Percentiles rank a stretch among this genome's conserved stretches.
These are phyloP conservation scores for Ectobius pallidus DNA, from an alignment of 2,888 invertebrate genomes.

Conservation along the genomic window DNA sequence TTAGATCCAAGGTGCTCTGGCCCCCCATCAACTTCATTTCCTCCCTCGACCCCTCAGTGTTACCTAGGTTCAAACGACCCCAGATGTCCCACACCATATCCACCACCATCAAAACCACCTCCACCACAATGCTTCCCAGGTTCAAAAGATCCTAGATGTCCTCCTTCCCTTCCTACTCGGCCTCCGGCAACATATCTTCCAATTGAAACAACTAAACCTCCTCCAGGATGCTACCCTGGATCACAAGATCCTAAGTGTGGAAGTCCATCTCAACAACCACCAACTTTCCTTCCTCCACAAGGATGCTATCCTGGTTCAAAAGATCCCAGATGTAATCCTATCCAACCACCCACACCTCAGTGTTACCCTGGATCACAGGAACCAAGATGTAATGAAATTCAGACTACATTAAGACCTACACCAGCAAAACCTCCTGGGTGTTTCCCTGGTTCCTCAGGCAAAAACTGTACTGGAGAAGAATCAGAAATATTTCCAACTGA, in stretches of 20 bases:
- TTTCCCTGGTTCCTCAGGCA: conserved; percentile 49
- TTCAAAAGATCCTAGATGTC: conserved; percentile 50
- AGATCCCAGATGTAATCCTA: conserved; percentile 41
- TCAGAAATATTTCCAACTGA: conserved; percentile 13
- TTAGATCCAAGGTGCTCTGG: conserved; percentile 49
- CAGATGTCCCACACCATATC: conserved; percentile 46
- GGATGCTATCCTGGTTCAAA: conserved; percentile 34
- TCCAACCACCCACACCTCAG: conserved; percentile 35
- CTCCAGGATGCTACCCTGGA: conserved; percentile 40
- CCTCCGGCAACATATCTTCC: conserved; percentile 12
- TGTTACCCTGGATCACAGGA: conserved; percentile 46
- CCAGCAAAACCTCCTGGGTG: conserved; percentile 48
- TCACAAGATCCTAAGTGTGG: conserved; percentile 39
- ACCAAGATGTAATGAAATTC: conserved; percentile 36
- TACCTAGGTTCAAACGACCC: conserved; percentile 50
- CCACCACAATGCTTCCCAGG: conserved; percentile 50
- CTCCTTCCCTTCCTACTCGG: conserved; percentile 37
- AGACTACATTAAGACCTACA: conserved; percentile 45
- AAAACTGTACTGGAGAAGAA: conserved; percentile 30
- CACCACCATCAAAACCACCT: conserved; percentile 47
- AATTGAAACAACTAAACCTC: conserved; percentile 38
- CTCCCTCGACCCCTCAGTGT: conserved; percentile 41
- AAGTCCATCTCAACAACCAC: conserved; percentile 33
- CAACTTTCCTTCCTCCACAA: conserved; percentile 25
- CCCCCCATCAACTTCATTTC: conserved; percentile 42